Conservation (phyloP, 2,888 invertebrate species). For the Chromoteleia sp. region DNA sequence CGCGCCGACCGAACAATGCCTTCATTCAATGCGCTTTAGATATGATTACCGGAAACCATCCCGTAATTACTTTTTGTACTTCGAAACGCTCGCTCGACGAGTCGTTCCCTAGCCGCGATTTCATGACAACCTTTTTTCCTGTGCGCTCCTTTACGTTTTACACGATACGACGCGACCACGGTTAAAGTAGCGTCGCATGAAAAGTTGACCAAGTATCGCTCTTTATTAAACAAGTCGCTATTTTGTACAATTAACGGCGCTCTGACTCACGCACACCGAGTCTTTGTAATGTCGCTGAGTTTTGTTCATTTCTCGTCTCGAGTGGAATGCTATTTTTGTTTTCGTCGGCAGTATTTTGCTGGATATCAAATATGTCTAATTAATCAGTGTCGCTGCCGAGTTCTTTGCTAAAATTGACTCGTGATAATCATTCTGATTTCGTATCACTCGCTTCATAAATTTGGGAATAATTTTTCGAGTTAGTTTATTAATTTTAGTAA, state of each 20-base stretch:
- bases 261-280: slow-evolving; percentile 24
- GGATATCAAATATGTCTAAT: no score
- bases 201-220: slow-evolving; percentile 33
- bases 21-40: slow-evolving; percentile 84
- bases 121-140: slow-evolving; percentile 71
- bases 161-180: slow-evolving; percentile 50
- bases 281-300: background rate
- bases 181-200: slow-evolving; percentile 59
- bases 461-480: background rate
- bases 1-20: slow-evolving; percentile 81
- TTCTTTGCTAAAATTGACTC: slow-evolving; percentile 1
- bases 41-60: slow-evolving; percentile 85
- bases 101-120: slow-evolving; percentile 63
- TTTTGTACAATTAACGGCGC: slow-evolving; percentile 40
- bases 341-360: no score
- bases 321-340: no score
- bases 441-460: background rate
- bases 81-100: slow-evolving; percentile 73
- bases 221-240: slow-evolving; percentile 38
- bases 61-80: slow-evolving; percentile 84
- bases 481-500: slow-evolving; percentile 11
- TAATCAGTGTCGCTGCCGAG: no score
- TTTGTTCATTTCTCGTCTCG: background rate
- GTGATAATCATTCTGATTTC: background rate
- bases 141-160: slow-evolving; percentile 52